Evolutionary conservation across 2,888 invertebrate species (phyloP).

Genomic region (Toxonevra muliebris): DNA sequence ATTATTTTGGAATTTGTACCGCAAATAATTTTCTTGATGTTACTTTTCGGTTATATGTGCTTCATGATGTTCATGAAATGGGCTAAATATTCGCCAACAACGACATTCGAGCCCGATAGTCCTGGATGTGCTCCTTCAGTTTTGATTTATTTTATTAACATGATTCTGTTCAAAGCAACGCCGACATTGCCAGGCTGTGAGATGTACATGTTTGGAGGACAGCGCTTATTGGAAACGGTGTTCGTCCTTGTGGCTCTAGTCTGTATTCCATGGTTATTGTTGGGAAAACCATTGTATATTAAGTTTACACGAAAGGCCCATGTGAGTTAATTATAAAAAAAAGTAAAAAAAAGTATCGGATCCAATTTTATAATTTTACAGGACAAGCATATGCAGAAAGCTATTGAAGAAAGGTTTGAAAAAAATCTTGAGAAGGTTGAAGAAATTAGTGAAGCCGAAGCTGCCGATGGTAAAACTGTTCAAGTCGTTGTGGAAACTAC

Average conservation of each 20-base stretch:
- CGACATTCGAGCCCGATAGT: slow-evolving; percentile 52
- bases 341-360: background rate
- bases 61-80: slow-evolving; percentile 94
- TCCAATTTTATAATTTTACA: background rate
- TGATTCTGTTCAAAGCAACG: slow-evolving; percentile 75
- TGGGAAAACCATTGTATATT: slow-evolving; percentile 89
- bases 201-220: slow-evolving; percentile 75
- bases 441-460: slow-evolving; percentile 50
- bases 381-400: background rate
- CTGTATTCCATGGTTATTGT: slow-evolving; percentile 93
- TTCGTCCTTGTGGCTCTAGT: slow-evolving; percentile 83
- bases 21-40: slow-evolving; percentile 85
- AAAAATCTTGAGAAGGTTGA: slow-evolving; percentile 33
- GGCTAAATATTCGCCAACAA: slow-evolving; percentile 73
- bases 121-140: slow-evolving; percentile 78
- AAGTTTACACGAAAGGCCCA: slow-evolving; percentile 50
- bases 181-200: slow-evolving; percentile 66
- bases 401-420: background rate
- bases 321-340: slow-evolving; percentile 49
- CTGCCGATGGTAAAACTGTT: slow-evolving; percentile 49
- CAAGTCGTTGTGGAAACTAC: slow-evolving; percentile 39
- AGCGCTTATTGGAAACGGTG: slow-evolving; percentile 76
- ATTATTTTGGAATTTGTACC: slow-evolving; percentile 89
- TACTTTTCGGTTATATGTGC: slow-evolving; percentile 91
- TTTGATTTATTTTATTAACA: slow-evolving; percentile 81